These are phyloP conservation scores for Osmerus mordax DNA, from an alignment of 2,113 vertebrate species.

Conservation along the genomic window DNA sequence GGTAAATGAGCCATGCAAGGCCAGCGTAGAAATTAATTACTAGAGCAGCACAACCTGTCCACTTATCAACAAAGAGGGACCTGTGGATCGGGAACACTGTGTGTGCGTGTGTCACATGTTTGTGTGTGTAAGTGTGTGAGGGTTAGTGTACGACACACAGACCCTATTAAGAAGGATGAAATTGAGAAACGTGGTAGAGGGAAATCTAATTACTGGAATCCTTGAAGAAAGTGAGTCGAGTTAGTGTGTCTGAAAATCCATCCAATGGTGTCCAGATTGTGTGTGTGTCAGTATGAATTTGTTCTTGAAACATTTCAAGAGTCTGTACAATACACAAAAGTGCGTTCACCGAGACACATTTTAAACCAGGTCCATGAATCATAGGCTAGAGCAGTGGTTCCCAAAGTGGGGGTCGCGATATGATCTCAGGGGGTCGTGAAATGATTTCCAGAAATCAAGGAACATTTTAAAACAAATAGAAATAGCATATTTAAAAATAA, in stretches of 20 bases:
- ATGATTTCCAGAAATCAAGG: too few relatives aligned
- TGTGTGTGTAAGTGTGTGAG: neutral
- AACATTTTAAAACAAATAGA: too few relatives aligned
- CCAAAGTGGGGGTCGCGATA: too few relatives aligned
- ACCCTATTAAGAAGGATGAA: constrained; percentile 65
- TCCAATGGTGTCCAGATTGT: neutral
- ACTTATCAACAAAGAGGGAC: constrained; percentile 62
- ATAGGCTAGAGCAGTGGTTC: neutral
- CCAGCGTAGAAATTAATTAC: constrained; percentile 59
- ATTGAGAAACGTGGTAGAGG: constrained; percentile 63
- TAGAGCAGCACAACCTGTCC: constrained; percentile 47
- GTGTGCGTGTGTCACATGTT: constrained; percentile 11
- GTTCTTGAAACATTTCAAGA: neutral
- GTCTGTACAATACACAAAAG: too few relatives aligned
- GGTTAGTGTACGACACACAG: constrained; percentile 20
- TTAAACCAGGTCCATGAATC: constrained; percentile 31
- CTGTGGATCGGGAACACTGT: constrained; percentile 46
- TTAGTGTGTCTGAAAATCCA: constrained; percentile 52
- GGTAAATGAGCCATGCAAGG: too few relatives aligned
- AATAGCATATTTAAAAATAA: too few relatives aligned
- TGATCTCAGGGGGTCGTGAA: too few relatives aligned
- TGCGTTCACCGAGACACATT: too few relatives aligned
- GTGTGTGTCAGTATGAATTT: constrained; percentile 20
- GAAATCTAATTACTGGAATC: constrained; percentile 63
- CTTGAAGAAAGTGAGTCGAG: constrained; percentile 48